phyloP scores from a whole-genome alignment of 1,140 invertebrate genomes.

The Solenopsis fugax region DNA sequence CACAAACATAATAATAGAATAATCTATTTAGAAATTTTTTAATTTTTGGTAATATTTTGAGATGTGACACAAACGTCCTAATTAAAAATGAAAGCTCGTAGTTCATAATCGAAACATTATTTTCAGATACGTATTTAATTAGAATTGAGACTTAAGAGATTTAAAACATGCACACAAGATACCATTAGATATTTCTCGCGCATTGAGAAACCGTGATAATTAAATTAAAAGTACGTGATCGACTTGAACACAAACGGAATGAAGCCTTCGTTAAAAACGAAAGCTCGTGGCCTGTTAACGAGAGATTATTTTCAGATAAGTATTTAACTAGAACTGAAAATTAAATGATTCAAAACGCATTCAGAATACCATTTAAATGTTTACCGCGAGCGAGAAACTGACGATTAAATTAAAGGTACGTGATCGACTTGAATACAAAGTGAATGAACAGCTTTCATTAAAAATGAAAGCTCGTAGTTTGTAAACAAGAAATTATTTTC shows the following conservation, averaged over 20 bases:
- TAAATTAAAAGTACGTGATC: not conserved
- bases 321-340: not conserved
- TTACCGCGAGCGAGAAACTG: not conserved
- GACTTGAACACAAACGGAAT: not conserved
- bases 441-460: not conserved
- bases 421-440: not conserved
- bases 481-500: not conserved
- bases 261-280: slow-evolving; percentile 1
- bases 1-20: too few species aligned
- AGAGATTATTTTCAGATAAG: not conserved
- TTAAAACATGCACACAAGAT: not conserved
- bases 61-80: too few species aligned
- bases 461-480: not conserved
- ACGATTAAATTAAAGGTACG: not conserved
- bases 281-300: not conserved
- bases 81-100: not conserved
- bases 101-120: not conserved
- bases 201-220: not conserved
- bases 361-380: not conserved
- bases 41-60: too few species aligned
- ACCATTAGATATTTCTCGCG: not conserved
- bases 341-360: not conserved
- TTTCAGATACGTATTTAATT: not conserved
- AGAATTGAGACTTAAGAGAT: not conserved
- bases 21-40: too few species aligned